Evolutionary conservation across 2,797 vertebrate species (phyloP), one percentile per base, ranked within the genome.

Genomic region (Halcyon leucocephala): DNA sequence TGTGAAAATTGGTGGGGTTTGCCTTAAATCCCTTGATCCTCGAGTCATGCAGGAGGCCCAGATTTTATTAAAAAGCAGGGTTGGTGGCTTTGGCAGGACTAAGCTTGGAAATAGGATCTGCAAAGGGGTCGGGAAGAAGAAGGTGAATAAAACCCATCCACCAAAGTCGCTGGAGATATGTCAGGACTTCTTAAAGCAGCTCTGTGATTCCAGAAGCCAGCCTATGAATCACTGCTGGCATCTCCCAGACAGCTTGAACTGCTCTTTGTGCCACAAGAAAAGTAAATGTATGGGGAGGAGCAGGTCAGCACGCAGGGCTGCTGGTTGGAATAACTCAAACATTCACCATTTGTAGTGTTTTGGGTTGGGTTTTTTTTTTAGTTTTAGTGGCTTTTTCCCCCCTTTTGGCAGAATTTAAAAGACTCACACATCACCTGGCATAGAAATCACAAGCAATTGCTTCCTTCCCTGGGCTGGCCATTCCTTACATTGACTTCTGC

Each of bases 1-100:
- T 21, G 49, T 55, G 86, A 80, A 66, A 90, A 95, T 77, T 37
- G 58, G 29, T 48, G 79, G 48, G 64, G 4, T 85, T 95, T 93
- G 66, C 60, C 74, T 80, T 48, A 70, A 92, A 95, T 76, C 91
- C 42, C 67, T 77, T 77, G 66, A 94, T 92, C 84, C 5, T 1
- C 2, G 46, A 54, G 83, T 14, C 12, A 8, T 41, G 29, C 2
- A 10, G 33, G 35, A 85, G 51, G 9, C 33, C 79, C 2, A 10
- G 80, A 33, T 86, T 88, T 94, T 93, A 93, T 89, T 92, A 80
- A 86, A 93, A 87, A 91, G 81, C 37, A 3, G 42, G 22, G 39
- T 42, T 25, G 60, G 33, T 74, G 64, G 33, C 69, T 89, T 74
- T 0, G 1, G 39, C 4, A 29, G 76, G 55, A 60, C 82, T 52